Evolutionary conservation across 2,113 vertebrate species (phyloP), one percentile per base, ranked within the genome.

Genomic region (Entelurus aequoreus): DNA sequence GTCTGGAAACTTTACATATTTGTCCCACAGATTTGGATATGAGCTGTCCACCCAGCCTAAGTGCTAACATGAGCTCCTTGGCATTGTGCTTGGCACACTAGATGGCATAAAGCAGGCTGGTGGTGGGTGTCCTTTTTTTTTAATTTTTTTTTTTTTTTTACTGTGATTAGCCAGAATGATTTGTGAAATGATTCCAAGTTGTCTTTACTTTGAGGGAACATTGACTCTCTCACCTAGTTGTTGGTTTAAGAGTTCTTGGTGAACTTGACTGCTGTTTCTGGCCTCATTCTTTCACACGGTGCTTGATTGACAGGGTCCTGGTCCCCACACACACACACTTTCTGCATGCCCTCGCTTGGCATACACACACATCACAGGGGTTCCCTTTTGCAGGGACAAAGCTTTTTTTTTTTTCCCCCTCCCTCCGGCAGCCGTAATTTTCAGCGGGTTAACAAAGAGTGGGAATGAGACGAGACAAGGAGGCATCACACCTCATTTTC

Each of bases 241-340:
- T 89, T 92, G 87, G 86, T 88, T 86, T 87, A 80, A 70, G 68
- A 83, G 77, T 87, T 81, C 82, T 74, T 81, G 75, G 86, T 83
- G 82, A 85, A 87, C 83, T 89, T 78, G 14, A 84, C 72, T 83
- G 67, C 78, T 76, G 79, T 52, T 84, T 75, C 71, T 82, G 74
- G 76, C 74, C 54, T 82, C 77, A 83, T 91, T 89, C 60, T 83
- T 61, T 68, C 66, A 60, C 79, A 82, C 47, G 65, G 68, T 21
- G 63, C 65, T 76, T 93, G 93, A 94, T 88, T 94, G 93, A 88
- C 93, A 86, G 90, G 89, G 86, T 90, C 84, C 86, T 92, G 91
- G 89, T 88, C 85, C 35, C 42, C 88, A 28, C 2, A 28, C 28
- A 28, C 28, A 28, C 28, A 28, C 28, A 63, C 63, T 74, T 69